Conservation (phyloP, 35 echinoderm and acorn worm genomes). For the Ophiothrix spiculata region DNA sequence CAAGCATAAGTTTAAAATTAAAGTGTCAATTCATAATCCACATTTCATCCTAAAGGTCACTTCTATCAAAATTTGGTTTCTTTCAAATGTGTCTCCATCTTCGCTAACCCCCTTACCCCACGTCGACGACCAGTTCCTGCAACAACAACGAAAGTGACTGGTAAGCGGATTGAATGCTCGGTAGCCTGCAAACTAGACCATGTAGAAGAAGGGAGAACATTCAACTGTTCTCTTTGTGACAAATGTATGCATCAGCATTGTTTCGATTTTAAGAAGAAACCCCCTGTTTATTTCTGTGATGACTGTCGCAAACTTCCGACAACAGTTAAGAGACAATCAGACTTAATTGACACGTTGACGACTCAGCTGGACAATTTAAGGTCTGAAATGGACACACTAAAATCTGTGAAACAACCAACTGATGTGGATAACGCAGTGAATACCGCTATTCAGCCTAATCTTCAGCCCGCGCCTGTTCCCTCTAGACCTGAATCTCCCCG, state of each 20-base stretch:
- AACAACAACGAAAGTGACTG: not conserved
- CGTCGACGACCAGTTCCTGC: not conserved
- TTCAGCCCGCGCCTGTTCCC: no score
- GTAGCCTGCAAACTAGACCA: not conserved
- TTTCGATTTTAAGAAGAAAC: not conserved
- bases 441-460: no score
- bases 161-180: not conserved
- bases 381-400: no score
- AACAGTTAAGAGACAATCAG: not conserved
- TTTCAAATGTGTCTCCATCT: no score
- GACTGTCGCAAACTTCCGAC: not conserved
- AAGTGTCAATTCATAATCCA: no score
- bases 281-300: not conserved
- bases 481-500: no score
- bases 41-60: no score
- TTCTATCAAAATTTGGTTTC: no score
- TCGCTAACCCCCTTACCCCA: not conserved
- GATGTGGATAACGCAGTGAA: no score
- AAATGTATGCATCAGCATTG: not conserved
- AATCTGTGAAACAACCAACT: no score
- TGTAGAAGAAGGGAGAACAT: not conserved
- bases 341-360: not conserved
- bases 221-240: not conserved
- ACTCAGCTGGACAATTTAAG: no score
- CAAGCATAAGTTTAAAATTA: no score